Evolutionary conservation across 2,113 vertebrate genomes (phyloP), one percentile per base, ranked within the genome.

Genomic region (Ifrita kowaldi): DNA sequence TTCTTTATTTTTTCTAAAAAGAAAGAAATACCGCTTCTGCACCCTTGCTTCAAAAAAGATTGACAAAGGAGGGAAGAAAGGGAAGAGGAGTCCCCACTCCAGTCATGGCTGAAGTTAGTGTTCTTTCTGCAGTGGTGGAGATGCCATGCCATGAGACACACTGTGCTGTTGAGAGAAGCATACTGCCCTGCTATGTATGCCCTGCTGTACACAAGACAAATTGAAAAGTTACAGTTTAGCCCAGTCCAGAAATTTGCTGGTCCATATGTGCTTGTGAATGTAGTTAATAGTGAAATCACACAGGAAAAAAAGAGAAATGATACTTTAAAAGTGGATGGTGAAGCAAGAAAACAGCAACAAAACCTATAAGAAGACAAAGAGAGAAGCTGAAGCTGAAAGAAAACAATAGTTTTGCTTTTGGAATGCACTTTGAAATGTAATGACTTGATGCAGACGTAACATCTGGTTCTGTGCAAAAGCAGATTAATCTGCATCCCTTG

Each of bases 401-500:
- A 37, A 63, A 62, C 70, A 64, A 4, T 74, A 42, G 37, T 87
- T 84, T 93, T 75, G 14, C 14, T 68, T 93, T 77, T 85, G 62
- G 27, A 96, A 86, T 81, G 50, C 9, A 77, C 46, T 77, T 90
- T 68, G 67, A 94, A 92, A 94, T 64, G 19, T 35, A 95, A 89
- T 92, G 20, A 64, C 39, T 93, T 90, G 39, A 39, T 97, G 86
- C 32, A 78, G 75, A 84, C 33, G 9, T 74, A 96, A 91, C 70
- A 93, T 89, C 93, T 92, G 74, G n/a, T 84, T 76, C 56, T 77
- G 37, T 78, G 60, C 52, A 83, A 91, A 83, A 89, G 67, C 42
- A 89, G 35, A 81, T 94, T 94, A 92, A 83, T 83, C n/a, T 79
- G 27, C 64, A 89, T 93, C 76, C 74, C 83, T 92, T 93, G 77